These are phyloP conservation scores for Ditylenchus dipsaci DNA, from an alignment of 1,140 invertebrate genomes.

Conservation along the genomic window DNA sequence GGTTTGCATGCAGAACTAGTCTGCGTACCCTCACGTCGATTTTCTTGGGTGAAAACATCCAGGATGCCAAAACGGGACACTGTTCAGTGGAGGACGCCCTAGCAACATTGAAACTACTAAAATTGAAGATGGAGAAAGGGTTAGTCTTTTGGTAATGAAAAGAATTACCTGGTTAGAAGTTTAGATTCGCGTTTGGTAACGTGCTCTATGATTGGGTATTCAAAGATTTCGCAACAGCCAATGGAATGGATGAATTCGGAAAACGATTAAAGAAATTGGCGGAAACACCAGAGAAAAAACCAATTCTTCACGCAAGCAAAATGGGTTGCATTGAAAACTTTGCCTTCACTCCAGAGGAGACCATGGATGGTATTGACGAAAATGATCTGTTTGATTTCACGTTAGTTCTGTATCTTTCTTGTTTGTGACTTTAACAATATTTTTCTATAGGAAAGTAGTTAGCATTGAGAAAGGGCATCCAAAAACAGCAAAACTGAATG, in stretches of 20 bases:
- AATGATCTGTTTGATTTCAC: slow-evolving; percentile 4
- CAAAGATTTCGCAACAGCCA: slow-evolving; percentile 13
- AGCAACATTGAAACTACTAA: slow-evolving; percentile 26
- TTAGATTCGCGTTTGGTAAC: slow-evolving; percentile 24
- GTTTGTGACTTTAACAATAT: neutral
- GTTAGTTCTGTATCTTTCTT: neutral
- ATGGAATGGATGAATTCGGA: slow-evolving; percentile 20
- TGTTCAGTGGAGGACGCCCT: slow-evolving; percentile 29
- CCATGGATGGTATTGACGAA: neutral
- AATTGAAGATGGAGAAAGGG: slow-evolving; percentile 32
- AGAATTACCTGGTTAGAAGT: too few relatives aligned
- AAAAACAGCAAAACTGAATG: neutral
- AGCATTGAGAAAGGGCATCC: slow-evolving; percentile 17
- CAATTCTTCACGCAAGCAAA: neutral
- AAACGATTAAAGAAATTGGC: neutral
- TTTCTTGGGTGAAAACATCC: slow-evolving; percentile 28
- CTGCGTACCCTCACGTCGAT: slow-evolving; percentile 21
- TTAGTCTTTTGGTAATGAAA: slow-evolving; percentile 1
- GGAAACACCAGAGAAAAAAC: neutral
- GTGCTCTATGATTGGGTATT: slow-evolving; percentile 22
- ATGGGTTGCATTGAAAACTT: neutral
- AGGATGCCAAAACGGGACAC: slow-evolving; percentile 17
- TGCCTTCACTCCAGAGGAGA: neutral
- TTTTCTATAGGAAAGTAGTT: slow-evolving; percentile 21
- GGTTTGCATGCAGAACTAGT: neutral